Evolutionary conservation across 2,888 invertebrate species (phyloP), one percentile per base, ranked within the genome.

Genomic region (Heteromyza rotundicornis): DNA sequence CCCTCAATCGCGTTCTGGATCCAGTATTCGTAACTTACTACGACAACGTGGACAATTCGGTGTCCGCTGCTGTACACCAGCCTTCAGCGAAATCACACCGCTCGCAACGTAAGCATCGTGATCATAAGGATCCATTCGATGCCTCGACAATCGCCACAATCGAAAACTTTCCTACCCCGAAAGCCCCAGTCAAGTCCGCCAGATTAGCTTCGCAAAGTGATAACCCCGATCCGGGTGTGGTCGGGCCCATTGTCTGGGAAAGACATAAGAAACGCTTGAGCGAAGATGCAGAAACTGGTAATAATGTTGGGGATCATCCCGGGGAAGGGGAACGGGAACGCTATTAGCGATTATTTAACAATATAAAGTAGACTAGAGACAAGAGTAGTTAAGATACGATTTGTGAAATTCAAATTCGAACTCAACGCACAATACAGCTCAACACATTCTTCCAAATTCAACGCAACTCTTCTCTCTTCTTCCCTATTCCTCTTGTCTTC

Each of bases 191-290:
- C 2, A 53, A 68, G 14, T 70, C 62, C 23, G 2, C 70, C 19
- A 70, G 68, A 16, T 68, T 86, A 2, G 84, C 92, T 27, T 87
- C 91, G 49, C 90, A 90, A 55, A 94, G 94, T 76, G 86, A 90
- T 55, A 90, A 89, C 69, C 88, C 89, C 50, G 94, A 94, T 82
- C 92, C 94, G 0, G 94, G 94, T 1, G 90, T 93, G 2, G 87
- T 94, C 32, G 93, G 94, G 0, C 94, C 94, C 0, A 84, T 92
- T 57, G 93, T 93, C 5, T 94, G 93, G 93, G 91, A 91, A 77
- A 84, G 91, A 62, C 91, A 92, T 75, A 89, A 90, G 74, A 90
- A 90, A 78, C 86, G 88, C 70, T 84, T 89, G 52, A 73, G 71
- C 51, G 69, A 70, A 61, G 72, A 72, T 57, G 72, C 70, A 60